Evolutionary conservation across 2,797 vertebrate genomes (phyloP).

Genomic region (Silurus lanzhouensis): DNA sequence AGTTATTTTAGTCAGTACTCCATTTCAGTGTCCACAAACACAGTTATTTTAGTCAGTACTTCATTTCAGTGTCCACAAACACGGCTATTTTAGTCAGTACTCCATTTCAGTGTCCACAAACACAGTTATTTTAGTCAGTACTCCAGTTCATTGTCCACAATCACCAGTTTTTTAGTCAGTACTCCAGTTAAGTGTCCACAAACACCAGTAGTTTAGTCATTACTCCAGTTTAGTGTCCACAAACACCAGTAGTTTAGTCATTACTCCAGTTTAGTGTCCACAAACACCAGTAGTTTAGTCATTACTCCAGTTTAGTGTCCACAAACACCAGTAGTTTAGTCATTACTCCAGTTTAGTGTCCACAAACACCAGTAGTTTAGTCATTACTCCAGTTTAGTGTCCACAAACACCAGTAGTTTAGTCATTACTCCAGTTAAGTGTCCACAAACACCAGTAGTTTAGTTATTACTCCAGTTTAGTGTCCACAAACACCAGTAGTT

Average conservation of each 20-base stretch:
- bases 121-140: background rate
- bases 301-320: background rate
- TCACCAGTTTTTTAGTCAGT: background rate
- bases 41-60: background rate
- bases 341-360: no score
- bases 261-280: background rate
- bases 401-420: no score
- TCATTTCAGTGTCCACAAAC: background rate
- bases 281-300: background rate
- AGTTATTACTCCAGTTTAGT: background rate
- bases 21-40: background rate
- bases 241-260: background rate
- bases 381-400: no score
- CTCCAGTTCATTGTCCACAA: background rate
- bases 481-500: no score
- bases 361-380: no score
- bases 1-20: background rate
- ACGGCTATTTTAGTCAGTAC: background rate
- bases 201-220: no score
- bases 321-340: background rate
- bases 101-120: background rate
- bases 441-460: no score
- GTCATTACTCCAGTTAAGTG: background rate
- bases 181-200: no score
- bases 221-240: background rate